Evolutionary conservation across 2,888 invertebrate genomes (phyloP).

Genomic region (Tinea semifulvella): DNA sequence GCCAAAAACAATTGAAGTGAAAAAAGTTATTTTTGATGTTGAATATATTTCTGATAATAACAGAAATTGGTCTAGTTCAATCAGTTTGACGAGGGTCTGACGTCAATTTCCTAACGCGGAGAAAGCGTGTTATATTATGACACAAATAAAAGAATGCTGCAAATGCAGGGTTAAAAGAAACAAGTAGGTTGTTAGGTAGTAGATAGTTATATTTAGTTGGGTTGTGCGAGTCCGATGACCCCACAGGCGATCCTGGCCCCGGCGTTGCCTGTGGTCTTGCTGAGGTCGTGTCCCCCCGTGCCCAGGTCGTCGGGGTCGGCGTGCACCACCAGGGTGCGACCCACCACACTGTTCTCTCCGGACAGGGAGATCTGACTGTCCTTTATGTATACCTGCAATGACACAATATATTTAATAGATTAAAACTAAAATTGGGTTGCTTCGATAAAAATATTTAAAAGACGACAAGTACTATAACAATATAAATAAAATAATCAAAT

Average conservation of each 20-base stretch:
- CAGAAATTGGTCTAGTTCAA: no score
- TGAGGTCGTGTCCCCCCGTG: slow-evolving; percentile 90
- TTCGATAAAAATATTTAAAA: no score
- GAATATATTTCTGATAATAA: no score
- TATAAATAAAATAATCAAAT: no score
- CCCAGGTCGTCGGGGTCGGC: slow-evolving; percentile 94
- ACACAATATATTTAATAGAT: neutral
- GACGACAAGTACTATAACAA: no score
- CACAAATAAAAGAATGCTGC: no score
- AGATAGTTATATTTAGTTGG: neutral
- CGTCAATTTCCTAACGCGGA: no score
- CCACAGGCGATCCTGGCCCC: slow-evolving; percentile 91
- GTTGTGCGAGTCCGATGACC: slow-evolving; percentile 79
- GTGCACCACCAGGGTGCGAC: slow-evolving; percentile 89
- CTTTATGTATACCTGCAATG: slow-evolving; percentile 47
- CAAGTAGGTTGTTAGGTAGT: neutral
- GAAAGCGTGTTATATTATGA: no score
- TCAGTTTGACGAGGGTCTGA: no score
- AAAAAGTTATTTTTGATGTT: no score
- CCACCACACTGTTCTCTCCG: slow-evolving; percentile 81
- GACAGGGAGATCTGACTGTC: slow-evolving; percentile 45
- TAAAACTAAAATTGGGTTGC: no score
- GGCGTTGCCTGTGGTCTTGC: slow-evolving; percentile 94
- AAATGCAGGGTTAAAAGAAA: neutral
- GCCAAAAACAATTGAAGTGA: no score